Conservation (phyloP, 2,888 invertebrate species). For the Drosophila planitibia region DNA sequence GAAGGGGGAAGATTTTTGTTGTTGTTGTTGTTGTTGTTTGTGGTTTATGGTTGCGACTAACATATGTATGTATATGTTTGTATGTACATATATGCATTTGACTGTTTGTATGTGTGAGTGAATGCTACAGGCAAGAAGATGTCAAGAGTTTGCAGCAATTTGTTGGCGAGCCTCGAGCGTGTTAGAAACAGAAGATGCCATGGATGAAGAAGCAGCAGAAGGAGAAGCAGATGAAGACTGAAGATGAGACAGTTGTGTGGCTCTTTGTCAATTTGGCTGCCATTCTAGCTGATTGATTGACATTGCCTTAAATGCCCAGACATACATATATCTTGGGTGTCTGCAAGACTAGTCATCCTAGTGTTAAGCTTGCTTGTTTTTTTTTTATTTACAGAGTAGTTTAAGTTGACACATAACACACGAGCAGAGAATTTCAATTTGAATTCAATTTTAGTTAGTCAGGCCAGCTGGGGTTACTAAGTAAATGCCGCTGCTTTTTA, state of each 20-base stretch:
- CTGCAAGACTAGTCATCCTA: neutral
- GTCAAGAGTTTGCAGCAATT: constrained; percentile 37
- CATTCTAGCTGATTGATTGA: constrained; percentile 76
- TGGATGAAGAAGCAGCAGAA: constrained; percentile 21
- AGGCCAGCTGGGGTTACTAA: constrained; percentile 53
- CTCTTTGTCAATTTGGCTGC: constrained; percentile 71
- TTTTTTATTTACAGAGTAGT: constrained; percentile 57
- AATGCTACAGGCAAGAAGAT: constrained; percentile 14
- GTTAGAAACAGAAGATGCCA: constrained; percentile 38
- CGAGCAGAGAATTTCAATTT: constrained; percentile 50
- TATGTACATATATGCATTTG: constrained; percentile 7
- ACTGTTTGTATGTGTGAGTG: constrained; percentile 4
- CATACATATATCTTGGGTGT: constrained; percentile 51
- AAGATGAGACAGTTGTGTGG: constrained; percentile 52
- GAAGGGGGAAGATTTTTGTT: constrained; percentile 57
- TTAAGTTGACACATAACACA: constrained; percentile 30
- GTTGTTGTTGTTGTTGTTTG: constrained; percentile 31
- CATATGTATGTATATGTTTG: constrained; percentile 15
- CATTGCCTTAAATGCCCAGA: constrained; percentile 71
- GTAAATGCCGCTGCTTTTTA: constrained; percentile 26
- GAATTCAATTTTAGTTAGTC: constrained; percentile 57
- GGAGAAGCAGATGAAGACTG: constrained; percentile 18
- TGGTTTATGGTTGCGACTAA: constrained; percentile 32
- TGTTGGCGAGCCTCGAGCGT: constrained; percentile 24
- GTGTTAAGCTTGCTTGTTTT: constrained; percentile 17